A percentile compares a stretch with the other conserved stretches of the same genome.
Conservation (phyloP, 1,140 invertebrate genomes). For the Drosophila ananassae region DNA sequence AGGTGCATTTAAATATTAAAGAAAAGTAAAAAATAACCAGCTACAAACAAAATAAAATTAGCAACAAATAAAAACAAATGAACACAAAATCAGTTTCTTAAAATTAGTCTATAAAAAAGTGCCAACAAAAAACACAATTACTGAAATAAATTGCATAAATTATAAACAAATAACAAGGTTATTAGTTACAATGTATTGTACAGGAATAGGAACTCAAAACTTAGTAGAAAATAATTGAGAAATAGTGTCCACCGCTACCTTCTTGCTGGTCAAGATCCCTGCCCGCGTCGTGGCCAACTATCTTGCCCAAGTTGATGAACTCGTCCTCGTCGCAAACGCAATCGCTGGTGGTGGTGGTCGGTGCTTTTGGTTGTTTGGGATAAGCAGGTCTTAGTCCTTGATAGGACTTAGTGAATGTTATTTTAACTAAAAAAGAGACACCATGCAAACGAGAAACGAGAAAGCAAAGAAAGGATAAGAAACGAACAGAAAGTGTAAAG, state of each 20-base stretch:
- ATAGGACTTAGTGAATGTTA: constrained; percentile 70
- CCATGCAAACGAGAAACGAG: constrained; percentile 52
- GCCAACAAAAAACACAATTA: not conserved
- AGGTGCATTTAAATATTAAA: constrained; percentile 39
- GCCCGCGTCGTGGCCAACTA: constrained; percentile 31
- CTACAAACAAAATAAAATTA: constrained; percentile 26
- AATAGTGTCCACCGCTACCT: constrained; percentile 61
- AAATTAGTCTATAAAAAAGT: not conserved
- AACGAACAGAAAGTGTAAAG: not conserved
- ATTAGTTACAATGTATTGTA: not conserved
- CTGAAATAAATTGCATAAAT: constrained; percentile 14
- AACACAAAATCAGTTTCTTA: not conserved
- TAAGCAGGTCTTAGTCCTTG: constrained; percentile 50
- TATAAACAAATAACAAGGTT: constrained; percentile 15
- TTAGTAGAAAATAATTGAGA: constrained; percentile 43
- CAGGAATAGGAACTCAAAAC: not conserved
- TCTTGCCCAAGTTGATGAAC: constrained; percentile 57
- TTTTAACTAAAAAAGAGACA: constrained; percentile 61
- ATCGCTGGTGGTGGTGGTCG: constrained; percentile 50
- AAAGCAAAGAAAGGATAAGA: constrained; percentile 16
- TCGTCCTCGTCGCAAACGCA: constrained; percentile 70
- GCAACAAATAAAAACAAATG: constrained; percentile 16
- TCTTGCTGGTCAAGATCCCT: constrained; percentile 44
- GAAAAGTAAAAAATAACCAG: constrained; percentile 32
- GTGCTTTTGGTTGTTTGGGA: constrained; percentile 21